Base-by-base conservation (phyloP, 1,140 invertebrate genomes). In the Pantala flavescens region DNA sequence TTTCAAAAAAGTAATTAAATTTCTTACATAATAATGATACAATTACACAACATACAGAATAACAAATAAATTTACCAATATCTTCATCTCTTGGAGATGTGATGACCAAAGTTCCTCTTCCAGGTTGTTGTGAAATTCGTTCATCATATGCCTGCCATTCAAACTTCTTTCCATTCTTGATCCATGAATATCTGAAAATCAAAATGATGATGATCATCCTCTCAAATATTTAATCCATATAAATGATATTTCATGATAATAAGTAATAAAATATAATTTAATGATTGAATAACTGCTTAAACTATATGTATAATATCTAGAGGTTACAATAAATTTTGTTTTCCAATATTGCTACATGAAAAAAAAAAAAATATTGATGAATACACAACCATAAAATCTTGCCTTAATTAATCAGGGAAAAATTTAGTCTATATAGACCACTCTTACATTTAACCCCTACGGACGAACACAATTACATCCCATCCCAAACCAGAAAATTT, bases 121-220 rank as follows among this genome's bases (percentile, higher is more conserved):
- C 94, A 0, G 93, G 91, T 78, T 97, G 94, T 81, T 96, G 93
- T 0, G 91, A 92, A 81, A 99, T 97, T 77, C 97, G 89, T 78
- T 96, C 91, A 80, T 97, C 93, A 81, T 97, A 97, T 0, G 92
- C 89, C 80, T 93, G 90, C 87, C 92, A 96, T 77, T 94, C 88
- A 83, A 93, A 98, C 16, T 90, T 86, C 78, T 96, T 93, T 72
- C 96, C 96, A 86, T 99, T 98, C 83, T 98, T 98, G 73, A 93
- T 90, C 97, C 97, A 99, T 79, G 87, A 86, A 84, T 98, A 98
- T 77, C 95, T 97, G 84, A 74, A 82, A 84, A 70, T 72, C 75
- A 75, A 77, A 73, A 74, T 73, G 74, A 49, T 71, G 7, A 42
- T 70, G n/a, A 63, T 63, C n/a, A n/a, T 63, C n/a, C 63, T 21